phyloP scores from a whole-genome alignment of 2,113 vertebrate species.

The Tyto alba region DNA sequence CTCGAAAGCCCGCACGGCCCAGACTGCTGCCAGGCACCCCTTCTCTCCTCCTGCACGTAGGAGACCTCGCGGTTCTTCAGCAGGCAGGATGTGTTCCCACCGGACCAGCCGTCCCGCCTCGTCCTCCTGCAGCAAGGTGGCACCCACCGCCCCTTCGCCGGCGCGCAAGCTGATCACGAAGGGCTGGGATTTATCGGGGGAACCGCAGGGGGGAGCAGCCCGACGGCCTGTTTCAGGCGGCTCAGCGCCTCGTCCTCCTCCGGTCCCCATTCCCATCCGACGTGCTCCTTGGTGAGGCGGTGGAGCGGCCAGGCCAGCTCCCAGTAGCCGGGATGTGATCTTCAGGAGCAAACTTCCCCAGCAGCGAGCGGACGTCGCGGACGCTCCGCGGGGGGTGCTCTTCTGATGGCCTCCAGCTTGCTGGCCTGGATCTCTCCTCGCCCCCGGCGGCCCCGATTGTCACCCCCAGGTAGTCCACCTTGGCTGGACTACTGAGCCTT shows the following conservation, averaged over 20 bases:
- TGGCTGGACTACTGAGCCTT: not conserved
- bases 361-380: accelerated
- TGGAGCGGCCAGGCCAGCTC: not conserved
- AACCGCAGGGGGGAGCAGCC: not conserved
- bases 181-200: not conserved
- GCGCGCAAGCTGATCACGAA: not conserved
- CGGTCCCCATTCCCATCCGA: accelerated
- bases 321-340: not conserved
- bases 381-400: accelerated
- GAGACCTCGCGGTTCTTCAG: not conserved
- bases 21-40: not conserved
- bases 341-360: accelerated
- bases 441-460: not conserved
- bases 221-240: accelerated
- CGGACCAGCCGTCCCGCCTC: not conserved
- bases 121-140: not conserved
- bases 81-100: not conserved
- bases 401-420: not conserved
- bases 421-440: not conserved
- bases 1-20: not conserved
- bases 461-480: not conserved
- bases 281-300: accelerated
- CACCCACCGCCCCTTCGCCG: accelerated
- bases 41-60: not conserved
- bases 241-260: not conserved